Conservation (phyloP, 1,140 invertebrate species). For the Lepidotrigona ventralis region DNA sequence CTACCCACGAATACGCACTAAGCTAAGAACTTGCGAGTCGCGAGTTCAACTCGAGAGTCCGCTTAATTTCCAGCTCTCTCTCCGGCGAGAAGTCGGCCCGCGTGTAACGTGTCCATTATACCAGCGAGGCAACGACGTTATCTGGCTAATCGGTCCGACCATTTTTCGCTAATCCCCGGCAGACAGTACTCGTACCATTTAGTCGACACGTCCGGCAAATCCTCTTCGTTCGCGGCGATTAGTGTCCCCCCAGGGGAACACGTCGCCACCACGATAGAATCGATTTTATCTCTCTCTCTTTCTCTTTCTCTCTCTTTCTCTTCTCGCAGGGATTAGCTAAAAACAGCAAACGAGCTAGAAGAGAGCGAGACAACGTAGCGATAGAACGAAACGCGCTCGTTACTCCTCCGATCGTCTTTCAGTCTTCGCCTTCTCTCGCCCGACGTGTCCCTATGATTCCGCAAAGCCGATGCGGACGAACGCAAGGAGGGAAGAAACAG, state of each 20-base stretch:
- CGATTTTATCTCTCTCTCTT: constrained; percentile 63
- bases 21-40: neutral
- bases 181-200: constrained; percentile 55
- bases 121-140: constrained; percentile 45
- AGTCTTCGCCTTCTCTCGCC: neutral
- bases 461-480: neutral
- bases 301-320: constrained; percentile 41
- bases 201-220: constrained; percentile 51
- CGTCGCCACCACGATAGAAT: constrained; percentile 39
- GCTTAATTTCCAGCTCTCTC: constrained; percentile 7
- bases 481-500: constrained; percentile 45
- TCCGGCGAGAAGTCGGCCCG: neutral
- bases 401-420: constrained; percentile 25
- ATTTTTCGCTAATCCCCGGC: constrained; percentile 56
- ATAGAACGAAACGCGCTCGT: constrained; percentile 21
- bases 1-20: too few species aligned
- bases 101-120: constrained; percentile 44
- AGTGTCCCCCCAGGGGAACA: constrained; percentile 36
- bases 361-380: neutral
- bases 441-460: neutral
- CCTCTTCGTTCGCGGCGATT: constrained; percentile 59
- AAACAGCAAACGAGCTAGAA: constrained; percentile 45
- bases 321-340: constrained; percentile 47
- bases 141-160: constrained; percentile 42
- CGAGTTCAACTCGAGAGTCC: neutral